Conservation (phyloP, 2,113 vertebrate genomes). For the Cricetomys ansorgei region DNA sequence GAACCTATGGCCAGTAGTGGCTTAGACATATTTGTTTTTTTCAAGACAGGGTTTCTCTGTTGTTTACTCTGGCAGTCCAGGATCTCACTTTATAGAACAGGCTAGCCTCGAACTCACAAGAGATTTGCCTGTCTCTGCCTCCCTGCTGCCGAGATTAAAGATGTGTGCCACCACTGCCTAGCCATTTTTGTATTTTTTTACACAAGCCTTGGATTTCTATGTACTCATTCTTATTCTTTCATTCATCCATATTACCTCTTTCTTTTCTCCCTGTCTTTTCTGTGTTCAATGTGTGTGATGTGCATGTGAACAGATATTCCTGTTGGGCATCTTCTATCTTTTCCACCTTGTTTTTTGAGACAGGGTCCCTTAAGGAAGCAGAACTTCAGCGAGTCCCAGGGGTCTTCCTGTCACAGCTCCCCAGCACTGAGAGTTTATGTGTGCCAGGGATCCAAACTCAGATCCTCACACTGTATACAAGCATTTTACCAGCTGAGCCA, state of each 20-base stretch:
- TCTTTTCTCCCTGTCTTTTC: not conserved
- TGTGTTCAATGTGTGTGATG: not conserved
- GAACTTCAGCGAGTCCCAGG: not conserved
- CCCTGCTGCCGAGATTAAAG: too few relatives aligned
- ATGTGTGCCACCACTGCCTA: too few relatives aligned
- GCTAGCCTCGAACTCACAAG: too few relatives aligned
- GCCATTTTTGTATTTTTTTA: too few relatives aligned
- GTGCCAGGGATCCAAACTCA: not conserved
- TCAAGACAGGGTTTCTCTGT: too few relatives aligned
- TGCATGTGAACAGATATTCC: not conserved
- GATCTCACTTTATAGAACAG: too few relatives aligned
- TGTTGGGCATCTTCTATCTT: not conserved
- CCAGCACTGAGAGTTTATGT: not conserved
- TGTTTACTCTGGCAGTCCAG: too few relatives aligned
- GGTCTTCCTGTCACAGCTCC: not conserved
- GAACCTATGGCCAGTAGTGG: not conserved
- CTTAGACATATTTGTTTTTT: not conserved
- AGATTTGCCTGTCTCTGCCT: too few relatives aligned
- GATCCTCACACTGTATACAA: too few relatives aligned
- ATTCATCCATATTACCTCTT: not conserved
- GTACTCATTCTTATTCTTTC: not conserved
- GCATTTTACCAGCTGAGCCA: not conserved
- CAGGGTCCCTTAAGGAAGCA: not conserved
- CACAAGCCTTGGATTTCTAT: not conserved
- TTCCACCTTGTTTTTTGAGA: not conserved